A percentile compares a stretch with the other conserved stretches of the same genome.
phyloP scores from a whole-genome alignment of 2,888 invertebrate species.

The Nudaria mundana region DNA sequence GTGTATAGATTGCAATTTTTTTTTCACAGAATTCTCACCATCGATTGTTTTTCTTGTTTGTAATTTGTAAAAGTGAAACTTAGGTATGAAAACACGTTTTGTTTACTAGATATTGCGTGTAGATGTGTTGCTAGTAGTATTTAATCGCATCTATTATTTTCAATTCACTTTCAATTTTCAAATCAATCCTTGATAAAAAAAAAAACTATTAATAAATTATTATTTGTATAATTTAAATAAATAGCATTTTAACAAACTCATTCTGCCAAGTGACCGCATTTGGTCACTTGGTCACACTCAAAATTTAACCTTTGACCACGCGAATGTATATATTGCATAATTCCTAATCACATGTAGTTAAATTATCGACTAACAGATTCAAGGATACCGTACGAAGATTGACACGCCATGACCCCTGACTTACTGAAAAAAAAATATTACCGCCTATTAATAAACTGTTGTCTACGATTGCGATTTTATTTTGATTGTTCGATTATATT shows the following conservation, averaged over 20 bases:
- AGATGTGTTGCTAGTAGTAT: slow-evolving; percentile 6
- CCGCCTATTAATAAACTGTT: slow-evolving; percentile 32
- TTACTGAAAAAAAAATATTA: slow-evolving; percentile 21
- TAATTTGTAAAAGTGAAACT: slow-evolving; percentile 32
- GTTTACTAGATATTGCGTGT: slow-evolving; percentile 22
- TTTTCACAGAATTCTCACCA: slow-evolving; percentile 35
- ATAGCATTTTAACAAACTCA: too few relatives aligned
- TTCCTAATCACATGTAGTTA: slow-evolving; percentile 19
- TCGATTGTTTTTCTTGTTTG: slow-evolving; percentile 28
- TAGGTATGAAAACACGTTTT: slow-evolving; percentile 15
- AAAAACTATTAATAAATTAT: too few relatives aligned
- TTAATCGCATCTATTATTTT: not conserved
- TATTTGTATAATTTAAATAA: too few relatives aligned
- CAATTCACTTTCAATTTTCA: too few relatives aligned
- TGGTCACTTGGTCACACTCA: too few relatives aligned
- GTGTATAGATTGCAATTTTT: slow-evolving; percentile 20
- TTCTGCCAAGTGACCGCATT: too few relatives aligned
- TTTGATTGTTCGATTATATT: slow-evolving; percentile 30
- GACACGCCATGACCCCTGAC: slow-evolving; percentile 32
- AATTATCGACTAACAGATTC: slow-evolving; percentile 19
- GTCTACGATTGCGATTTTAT: slow-evolving; percentile 27
- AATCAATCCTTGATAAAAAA: too few relatives aligned
- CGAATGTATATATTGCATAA: slow-evolving; percentile 28
- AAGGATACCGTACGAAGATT: slow-evolving; percentile 29
- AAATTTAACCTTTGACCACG: slow-evolving; percentile 25